These are phyloP conservation scores for Drosophila dunni DNA, from an alignment of 1,140 invertebrate genomes.

Conservation along the genomic window DNA sequence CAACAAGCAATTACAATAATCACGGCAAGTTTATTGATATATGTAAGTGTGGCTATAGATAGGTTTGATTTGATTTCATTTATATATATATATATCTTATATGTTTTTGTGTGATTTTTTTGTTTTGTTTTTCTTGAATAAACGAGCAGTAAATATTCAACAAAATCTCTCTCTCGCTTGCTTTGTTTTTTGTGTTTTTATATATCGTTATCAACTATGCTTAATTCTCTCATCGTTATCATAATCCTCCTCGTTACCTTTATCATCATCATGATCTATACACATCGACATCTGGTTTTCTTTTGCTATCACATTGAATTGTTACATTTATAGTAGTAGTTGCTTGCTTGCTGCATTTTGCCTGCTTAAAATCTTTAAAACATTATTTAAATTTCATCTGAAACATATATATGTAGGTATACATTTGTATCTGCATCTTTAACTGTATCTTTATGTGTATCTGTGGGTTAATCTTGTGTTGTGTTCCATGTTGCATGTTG, in stretches of 20 bases:
- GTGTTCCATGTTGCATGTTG: constrained; percentile 27
- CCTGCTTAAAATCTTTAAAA: constrained; percentile 80
- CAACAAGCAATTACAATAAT: constrained; percentile 37
- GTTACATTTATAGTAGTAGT: constrained; percentile 85
- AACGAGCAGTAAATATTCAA: constrained; percentile 83
- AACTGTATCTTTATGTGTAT: constrained; percentile 35
- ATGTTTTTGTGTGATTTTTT: constrained; percentile 31
- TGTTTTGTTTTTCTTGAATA: constrained; percentile 62
- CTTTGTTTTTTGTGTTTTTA: constrained; percentile 44
- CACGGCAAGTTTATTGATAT: constrained; percentile 80
- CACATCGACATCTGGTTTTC: constrained; percentile 83
- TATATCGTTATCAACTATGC: constrained; percentile 59
- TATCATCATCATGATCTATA: constrained; percentile 51
- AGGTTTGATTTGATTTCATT: constrained; percentile 68
- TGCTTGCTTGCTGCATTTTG: constrained; percentile 53
- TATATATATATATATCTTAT: constrained; percentile 21
- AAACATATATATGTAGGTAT: constrained; percentile 67
- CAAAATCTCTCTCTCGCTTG: constrained; percentile 61
- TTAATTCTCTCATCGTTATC: constrained; percentile 55
- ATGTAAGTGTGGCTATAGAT: constrained; percentile 72
- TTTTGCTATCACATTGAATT: constrained; percentile 85
- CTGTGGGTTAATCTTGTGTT: constrained; percentile 34
- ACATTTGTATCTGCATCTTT: constrained; percentile 44
- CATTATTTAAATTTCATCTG: constrained; percentile 78
- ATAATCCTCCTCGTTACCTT: constrained; percentile 21